These are phyloP conservation scores for Muntiacus reevesi DNA, from an alignment of 2,113 vertebrate species.

Conservation along the genomic window DNA sequence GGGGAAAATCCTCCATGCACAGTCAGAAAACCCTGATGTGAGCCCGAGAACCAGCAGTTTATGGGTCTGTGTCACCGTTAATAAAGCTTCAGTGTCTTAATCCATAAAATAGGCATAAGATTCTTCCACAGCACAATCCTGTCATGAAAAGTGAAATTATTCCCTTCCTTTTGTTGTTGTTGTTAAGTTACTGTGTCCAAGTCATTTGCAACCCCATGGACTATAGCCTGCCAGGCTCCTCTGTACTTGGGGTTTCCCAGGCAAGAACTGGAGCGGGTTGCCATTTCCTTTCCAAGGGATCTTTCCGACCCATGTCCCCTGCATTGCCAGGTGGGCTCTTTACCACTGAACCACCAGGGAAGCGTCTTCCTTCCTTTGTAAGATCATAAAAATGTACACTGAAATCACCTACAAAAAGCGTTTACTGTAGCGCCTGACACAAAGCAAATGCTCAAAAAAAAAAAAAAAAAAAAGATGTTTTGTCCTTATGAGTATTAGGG, in stretches of 20 bases:
- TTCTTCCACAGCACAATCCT: not conserved
- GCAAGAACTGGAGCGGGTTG: not conserved
- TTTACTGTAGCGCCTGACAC: not conserved
- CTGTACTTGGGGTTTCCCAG: not conserved
- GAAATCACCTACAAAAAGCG: not conserved
- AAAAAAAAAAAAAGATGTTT: not conserved
- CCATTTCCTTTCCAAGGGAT: not conserved
- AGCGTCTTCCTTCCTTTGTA: not conserved
- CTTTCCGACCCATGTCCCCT: not conserved
- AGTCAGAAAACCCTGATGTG: not conserved
- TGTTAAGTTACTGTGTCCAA: not conserved
- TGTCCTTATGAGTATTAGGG: not conserved
- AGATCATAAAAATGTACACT: not conserved
- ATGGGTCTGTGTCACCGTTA: not conserved
- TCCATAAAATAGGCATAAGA: not conserved
- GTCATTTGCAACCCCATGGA: not conserved
- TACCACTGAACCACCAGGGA: not conserved
- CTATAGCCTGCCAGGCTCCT: not conserved
- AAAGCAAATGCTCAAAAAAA: not conserved
- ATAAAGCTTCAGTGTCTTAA: not conserved
- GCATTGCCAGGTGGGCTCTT: not conserved
- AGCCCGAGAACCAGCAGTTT: not conserved
- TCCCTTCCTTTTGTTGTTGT: not conserved
- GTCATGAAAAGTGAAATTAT: not conserved
- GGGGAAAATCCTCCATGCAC: accelerated